Evolutionary conservation across 2,797 vertebrate genomes (phyloP).

Genomic region (Labeo calbasu): DNA sequence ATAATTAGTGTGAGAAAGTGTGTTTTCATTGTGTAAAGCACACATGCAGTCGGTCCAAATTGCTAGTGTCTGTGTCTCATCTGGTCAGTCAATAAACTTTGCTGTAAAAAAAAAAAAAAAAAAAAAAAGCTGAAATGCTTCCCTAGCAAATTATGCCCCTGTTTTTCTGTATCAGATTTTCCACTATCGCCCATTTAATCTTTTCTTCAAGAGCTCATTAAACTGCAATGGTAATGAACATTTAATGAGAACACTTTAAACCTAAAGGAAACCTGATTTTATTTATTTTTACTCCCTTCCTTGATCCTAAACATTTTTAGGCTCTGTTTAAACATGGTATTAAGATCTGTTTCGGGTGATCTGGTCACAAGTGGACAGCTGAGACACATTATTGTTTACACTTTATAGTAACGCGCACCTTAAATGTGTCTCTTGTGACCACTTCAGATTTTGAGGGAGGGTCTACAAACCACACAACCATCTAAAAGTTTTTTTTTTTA

Average conservation of each 20-base stretch:
- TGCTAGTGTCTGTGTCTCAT: slow-evolving; percentile 60
- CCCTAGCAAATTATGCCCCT: slow-evolving; percentile 36
- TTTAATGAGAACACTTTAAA: slow-evolving; percentile 63
- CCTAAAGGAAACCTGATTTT: slow-evolving; percentile 61
- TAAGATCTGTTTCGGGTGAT: background rate
- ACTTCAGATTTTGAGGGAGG: background rate
- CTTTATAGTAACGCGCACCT: background rate
- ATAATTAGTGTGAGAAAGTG: slow-evolving; percentile 68
- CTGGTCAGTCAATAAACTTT: slow-evolving; percentile 60
- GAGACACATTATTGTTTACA: slow-evolving; percentile 7
- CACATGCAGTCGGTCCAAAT: slow-evolving; percentile 62
- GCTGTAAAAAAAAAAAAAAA: slow-evolving; percentile 19
- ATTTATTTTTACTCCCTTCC: slow-evolving; percentile 58
- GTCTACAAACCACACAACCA: background rate
- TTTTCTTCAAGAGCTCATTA: slow-evolving; percentile 57
- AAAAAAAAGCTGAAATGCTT: slow-evolving; percentile 28
- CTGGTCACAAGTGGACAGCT: background rate
- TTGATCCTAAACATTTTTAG: slow-evolving; percentile 48
- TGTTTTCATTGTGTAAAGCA: slow-evolving; percentile 67
- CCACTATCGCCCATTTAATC: slow-evolving; percentile 42
- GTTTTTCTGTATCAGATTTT: slow-evolving; percentile 54
- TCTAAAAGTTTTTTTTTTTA: background rate
- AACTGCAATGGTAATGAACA: slow-evolving; percentile 53
- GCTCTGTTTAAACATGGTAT: slow-evolving; percentile 11
- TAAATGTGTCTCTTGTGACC: slow-evolving; percentile 8